Percentiles rank a stretch among this genome's conserved stretches.
Conservation (phyloP, 2,888 invertebrate species). For the Halictus ligatus region DNA sequence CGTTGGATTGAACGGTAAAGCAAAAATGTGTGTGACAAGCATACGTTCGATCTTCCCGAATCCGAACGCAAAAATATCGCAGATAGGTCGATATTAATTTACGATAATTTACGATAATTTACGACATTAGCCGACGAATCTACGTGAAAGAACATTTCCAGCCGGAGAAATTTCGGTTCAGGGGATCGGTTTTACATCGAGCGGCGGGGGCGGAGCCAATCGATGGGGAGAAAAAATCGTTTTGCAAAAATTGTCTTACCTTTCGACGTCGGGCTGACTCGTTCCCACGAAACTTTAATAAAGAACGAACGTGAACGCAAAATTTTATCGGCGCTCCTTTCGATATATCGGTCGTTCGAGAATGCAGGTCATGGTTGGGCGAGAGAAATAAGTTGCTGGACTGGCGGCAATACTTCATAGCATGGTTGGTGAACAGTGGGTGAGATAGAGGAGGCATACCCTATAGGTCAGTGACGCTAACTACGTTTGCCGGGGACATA, state of each 20-base stretch:
- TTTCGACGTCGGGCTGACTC: background rate
- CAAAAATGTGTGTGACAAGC: too few relatives aligned
- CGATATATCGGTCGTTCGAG: conserved; percentile 30
- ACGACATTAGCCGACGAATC: background rate
- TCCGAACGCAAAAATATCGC: too few relatives aligned
- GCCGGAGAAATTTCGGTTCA: background rate
- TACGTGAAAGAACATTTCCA: background rate
- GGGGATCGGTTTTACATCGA: background rate
- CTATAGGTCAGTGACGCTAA: conserved; percentile 63
- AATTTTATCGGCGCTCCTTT: conserved; percentile 17
- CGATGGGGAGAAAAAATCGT: background rate
- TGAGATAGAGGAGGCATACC: conserved; percentile 48
- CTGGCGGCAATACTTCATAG: conserved; percentile 46
- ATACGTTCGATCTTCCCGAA: too few relatives aligned
- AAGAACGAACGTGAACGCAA: conserved; percentile 9
- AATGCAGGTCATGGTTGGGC: conserved; percentile 59
- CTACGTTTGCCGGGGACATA: conserved; percentile 54
- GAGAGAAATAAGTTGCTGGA: conserved; percentile 49
- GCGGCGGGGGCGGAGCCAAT: background rate
- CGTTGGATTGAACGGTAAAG: too few relatives aligned
- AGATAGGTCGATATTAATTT: too few relatives aligned
- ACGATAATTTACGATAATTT: too few relatives aligned
- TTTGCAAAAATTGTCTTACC: conserved; percentile 24
- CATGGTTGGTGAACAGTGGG: conserved; percentile 49
- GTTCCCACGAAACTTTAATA: conserved; percentile 13